These are phyloP conservation scores for Eudorcas thomsonii DNA, from an alignment of 2,113 vertebrate genomes.

Conservation along the genomic window DNA sequence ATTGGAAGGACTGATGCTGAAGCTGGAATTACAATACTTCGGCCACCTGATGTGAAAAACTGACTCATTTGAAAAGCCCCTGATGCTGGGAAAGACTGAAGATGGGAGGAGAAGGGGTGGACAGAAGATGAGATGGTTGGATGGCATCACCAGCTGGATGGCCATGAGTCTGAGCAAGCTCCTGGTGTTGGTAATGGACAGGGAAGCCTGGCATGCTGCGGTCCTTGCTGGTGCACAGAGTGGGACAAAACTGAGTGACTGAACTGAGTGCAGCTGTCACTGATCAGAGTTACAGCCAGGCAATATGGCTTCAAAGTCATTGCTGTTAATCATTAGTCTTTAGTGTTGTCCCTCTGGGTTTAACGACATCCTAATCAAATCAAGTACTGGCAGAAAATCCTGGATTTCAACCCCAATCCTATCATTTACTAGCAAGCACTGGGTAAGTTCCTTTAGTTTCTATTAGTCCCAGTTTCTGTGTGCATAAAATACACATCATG, in stretches of 20 bases:
- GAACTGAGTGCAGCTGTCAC: background rate
- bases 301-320: background rate
- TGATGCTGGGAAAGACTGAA: background rate
- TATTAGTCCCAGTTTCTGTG: background rate
- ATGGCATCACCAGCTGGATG: background rate
- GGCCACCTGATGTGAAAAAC: background rate
- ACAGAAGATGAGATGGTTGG: background rate
- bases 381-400: background rate
- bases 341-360: background rate
- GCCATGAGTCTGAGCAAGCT: background rate
- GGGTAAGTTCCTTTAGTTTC: background rate
- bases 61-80: background rate
- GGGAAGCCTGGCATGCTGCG: accelerated
- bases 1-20: background rate
- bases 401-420: background rate
- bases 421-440: background rate
- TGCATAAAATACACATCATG: background rate
- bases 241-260: background rate
- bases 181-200: background rate
- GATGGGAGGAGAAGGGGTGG: background rate
- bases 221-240: background rate
- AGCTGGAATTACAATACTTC: background rate
- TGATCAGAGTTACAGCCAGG: background rate
- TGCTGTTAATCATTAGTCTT: background rate
- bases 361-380: background rate